A percentile compares a stretch with the other conserved stretches of the same genome.
Conservation (phyloP, 2,888 invertebrate genomes). For the Schizaphis graminum region DNA sequence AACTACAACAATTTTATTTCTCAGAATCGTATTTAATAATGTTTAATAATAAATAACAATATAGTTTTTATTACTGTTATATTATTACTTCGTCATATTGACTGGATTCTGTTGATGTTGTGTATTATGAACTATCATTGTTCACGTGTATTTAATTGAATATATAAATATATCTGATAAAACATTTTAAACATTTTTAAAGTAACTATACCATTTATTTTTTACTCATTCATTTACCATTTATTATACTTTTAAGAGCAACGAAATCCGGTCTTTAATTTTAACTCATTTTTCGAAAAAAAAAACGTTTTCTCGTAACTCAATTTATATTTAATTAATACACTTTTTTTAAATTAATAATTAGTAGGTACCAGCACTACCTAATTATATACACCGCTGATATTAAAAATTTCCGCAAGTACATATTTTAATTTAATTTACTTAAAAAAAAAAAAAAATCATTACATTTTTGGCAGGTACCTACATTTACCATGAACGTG, state of each 20-base stretch:
- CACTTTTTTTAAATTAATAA: slow-evolving; percentile 14
- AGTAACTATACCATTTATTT: background rate
- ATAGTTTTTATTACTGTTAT: background rate
- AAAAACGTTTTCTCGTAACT: background rate
- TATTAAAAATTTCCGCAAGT: background rate
- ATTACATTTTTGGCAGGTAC: background rate
- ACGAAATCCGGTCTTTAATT: slow-evolving; percentile 7
- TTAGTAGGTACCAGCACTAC: background rate
- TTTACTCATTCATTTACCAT: background rate
- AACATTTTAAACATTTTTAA: background rate
- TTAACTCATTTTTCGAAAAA: background rate
- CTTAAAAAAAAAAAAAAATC: background rate
- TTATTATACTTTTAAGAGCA: background rate
- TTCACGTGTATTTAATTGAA: background rate
- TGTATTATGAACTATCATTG: background rate
- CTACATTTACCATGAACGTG: background rate
- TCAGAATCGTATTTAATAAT: background rate
- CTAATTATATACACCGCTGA: background rate
- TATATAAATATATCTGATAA: background rate
- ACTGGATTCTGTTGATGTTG: background rate
- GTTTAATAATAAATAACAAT: background rate
- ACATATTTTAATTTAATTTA: background rate
- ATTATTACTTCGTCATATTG: background rate
- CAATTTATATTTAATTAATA: slow-evolving; percentile 21
- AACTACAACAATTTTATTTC: background rate